Conservation (phyloP, 1,140 invertebrate genomes). For the Drosophila quadrilineata region DNA sequence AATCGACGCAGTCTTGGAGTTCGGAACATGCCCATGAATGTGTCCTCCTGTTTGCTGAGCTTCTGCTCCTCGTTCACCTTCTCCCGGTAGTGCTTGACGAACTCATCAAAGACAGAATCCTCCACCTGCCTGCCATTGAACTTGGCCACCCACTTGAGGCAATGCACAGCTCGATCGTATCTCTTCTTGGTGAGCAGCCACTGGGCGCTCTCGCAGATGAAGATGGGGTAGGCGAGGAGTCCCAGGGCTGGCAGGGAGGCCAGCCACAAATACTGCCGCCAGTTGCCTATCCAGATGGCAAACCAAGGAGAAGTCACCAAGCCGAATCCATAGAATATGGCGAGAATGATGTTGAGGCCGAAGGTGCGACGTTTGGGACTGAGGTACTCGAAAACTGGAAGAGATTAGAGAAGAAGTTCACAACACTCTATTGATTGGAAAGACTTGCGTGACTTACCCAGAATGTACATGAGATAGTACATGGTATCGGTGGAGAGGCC, state of each 20-base stretch:
- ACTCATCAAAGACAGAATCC: constrained; percentile 75
- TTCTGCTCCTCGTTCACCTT: constrained; percentile 49
- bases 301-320: constrained; percentile 83
- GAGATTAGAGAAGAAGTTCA: neutral
- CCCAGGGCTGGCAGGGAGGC: constrained; percentile 82
- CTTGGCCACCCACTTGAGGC: constrained; percentile 83
- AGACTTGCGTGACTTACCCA: constrained; percentile 82
- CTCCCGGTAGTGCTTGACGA: constrained; percentile 76
- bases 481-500: constrained; percentile 84
- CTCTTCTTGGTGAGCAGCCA: constrained; percentile 84
- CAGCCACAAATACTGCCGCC: constrained; percentile 82
- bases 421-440: neutral
- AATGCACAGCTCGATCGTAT: constrained; percentile 82
- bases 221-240: constrained; percentile 80
- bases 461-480: constrained; percentile 85
- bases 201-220: constrained; percentile 84
- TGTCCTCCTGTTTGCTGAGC: constrained; percentile 42
- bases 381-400: constrained; percentile 83
- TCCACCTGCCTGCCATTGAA: constrained; percentile 82
- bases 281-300: constrained; percentile 82
- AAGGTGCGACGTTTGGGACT: constrained; percentile 83
- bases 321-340: constrained; percentile 83
- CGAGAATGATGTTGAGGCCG: constrained; percentile 84
- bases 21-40: constrained; percentile 82
- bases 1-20: constrained; percentile 82